These are phyloP conservation scores for Calidris pygmaea DNA, from an alignment of 2,113 vertebrate species.

Conservation along the genomic window DNA sequence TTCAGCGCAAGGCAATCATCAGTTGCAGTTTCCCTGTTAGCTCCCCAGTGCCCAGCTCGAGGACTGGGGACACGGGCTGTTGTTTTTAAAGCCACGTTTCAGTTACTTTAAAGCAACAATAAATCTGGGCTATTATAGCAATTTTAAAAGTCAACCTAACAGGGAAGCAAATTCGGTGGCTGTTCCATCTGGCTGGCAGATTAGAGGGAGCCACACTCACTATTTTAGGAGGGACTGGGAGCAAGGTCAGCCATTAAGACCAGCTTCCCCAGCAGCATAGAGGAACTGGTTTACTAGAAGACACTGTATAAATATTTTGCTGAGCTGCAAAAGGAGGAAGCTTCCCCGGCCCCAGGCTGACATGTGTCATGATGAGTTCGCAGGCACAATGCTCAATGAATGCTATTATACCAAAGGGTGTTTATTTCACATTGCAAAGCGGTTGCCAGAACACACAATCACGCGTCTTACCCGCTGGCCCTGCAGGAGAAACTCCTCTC, in stretches of 20 bases:
- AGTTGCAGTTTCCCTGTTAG: not conserved
- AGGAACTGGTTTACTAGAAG: constrained; percentile 47
- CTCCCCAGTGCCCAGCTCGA: not conserved
- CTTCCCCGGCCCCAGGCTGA: constrained; percentile 41
- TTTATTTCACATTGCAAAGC: constrained; percentile 42
- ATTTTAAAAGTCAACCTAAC: not conserved
- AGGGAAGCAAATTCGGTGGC: not conserved
- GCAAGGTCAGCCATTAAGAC: not conserved
- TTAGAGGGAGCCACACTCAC: accelerated
- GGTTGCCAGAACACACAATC: constrained; percentile 8
- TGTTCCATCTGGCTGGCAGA: not conserved
- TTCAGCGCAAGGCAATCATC: not conserved
- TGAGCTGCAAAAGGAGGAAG: constrained; percentile 64
- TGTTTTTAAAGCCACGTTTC: not conserved
- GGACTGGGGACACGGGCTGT: accelerated
- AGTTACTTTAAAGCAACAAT: not conserved
- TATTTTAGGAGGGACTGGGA: not conserved
- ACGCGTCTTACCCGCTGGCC: not conserved
- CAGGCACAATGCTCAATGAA: constrained; percentile 62
- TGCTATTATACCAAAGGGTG: constrained; percentile 49
- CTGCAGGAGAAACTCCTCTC: not conserved
- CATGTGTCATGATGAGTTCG: constrained; percentile 40
- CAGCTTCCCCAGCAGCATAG: not conserved
- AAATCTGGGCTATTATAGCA: not conserved
- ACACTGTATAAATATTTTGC: constrained; percentile 35